A percentile compares a stretch with the other conserved stretches of the same genome.
These are phyloP conservation scores for Drosophila dives DNA, from an alignment of 2,888 invertebrate genomes.

Conservation along the genomic window DNA sequence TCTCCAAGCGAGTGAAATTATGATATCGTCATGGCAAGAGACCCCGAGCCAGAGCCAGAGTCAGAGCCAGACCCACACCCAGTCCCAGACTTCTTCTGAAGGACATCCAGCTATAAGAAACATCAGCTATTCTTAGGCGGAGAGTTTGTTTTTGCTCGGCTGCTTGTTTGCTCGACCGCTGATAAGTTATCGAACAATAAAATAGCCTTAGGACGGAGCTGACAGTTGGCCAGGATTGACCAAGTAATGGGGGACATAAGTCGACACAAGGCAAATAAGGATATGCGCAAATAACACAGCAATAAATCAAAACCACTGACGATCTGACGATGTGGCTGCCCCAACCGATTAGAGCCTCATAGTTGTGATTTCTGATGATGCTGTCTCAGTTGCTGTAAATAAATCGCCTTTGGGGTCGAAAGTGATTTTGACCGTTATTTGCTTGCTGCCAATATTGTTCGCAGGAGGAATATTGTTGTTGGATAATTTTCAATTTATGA, in stretches of 20 bases:
- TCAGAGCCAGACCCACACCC: background rate
- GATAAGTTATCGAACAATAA: conserved; percentile 81
- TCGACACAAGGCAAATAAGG: conserved; percentile 73
- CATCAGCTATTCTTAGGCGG: conserved; percentile 28
- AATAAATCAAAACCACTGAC: conserved; percentile 80
- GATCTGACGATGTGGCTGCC: conserved; percentile 72
- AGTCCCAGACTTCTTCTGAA: background rate
- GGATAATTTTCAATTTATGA: conserved; percentile 54
- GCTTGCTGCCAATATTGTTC: conserved; percentile 43
- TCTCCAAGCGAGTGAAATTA: conserved; percentile 60
- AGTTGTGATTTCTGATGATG: conserved; percentile 61
- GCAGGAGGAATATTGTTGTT: background rate
- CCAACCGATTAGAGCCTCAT: conserved; percentile 73
- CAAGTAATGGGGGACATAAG: conserved; percentile 40
- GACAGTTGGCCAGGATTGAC: conserved; percentile 39
- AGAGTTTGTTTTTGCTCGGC: conserved; percentile 46
- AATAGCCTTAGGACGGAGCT: conserved; percentile 68
- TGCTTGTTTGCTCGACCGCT: conserved; percentile 62
- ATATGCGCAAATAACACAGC: conserved; percentile 80
- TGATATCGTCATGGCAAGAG: conserved; percentile 57
- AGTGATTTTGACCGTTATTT: conserved; percentile 80
- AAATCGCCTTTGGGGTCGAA: conserved; percentile 76
- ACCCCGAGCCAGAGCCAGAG: conserved; percentile 1
- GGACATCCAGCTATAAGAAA: conserved; percentile 9
- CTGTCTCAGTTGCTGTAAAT: conserved; percentile 28